These are phyloP conservation scores for Brachyrhaphis roseni DNA, from an alignment of 2,797 vertebrate genomes.

Conservation along the genomic window DNA sequence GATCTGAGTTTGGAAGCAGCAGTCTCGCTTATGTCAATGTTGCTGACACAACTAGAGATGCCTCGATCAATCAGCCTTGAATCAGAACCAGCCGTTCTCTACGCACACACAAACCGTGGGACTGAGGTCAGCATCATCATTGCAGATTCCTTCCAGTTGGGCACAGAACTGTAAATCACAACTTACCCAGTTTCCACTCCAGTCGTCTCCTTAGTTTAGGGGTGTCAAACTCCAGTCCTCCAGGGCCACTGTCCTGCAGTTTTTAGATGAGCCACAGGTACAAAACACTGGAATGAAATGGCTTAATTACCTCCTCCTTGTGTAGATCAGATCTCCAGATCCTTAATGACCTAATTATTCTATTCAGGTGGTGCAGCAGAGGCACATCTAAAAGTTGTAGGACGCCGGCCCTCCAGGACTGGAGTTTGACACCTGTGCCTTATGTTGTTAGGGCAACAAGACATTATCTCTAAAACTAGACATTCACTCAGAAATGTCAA, in stretches of 20 bases:
- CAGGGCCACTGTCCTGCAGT: no score
- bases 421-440: no score
- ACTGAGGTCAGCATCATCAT: not conserved
- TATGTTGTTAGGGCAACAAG: not conserved
- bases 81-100: not conserved
- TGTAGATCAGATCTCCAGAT: no score
- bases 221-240: no score
- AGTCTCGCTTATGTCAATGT: not conserved
- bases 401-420: no score
- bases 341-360: no score
- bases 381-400: no score
- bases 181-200: not conserved
- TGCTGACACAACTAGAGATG: not conserved
- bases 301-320: no score
- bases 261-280: no score
- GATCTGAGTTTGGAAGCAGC: not conserved
- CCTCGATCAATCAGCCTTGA: not conserved
- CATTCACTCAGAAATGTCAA: not conserved
- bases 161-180: not conserved
- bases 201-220: not conserved
- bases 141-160: not conserved
- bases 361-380: no score
- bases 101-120: not conserved
- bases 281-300: no score
- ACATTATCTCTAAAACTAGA: not conserved